Conservation (phyloP, 2,797 vertebrate genomes). For the Lerista edwardsae region DNA sequence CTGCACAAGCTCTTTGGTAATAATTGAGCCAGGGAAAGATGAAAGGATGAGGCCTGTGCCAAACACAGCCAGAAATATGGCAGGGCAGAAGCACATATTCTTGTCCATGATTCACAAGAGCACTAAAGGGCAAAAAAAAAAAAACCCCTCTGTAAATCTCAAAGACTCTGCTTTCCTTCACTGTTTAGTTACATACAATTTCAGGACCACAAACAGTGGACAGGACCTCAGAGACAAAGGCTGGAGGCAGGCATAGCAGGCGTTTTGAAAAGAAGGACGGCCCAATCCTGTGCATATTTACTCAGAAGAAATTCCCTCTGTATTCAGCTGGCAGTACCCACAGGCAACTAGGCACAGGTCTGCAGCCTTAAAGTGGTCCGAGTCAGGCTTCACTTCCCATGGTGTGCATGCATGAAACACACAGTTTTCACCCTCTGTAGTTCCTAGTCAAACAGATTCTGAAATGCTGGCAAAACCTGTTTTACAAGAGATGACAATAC, state of each 20-base stretch:
- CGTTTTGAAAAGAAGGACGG: background rate
- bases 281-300: background rate
- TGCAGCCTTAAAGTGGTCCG: background rate
- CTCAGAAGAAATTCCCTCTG: background rate
- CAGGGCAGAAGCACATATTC: background rate
- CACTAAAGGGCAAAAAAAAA: background rate
- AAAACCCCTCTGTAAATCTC: background rate
- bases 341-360: background rate
- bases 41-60: background rate
- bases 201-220: slow-evolving; percentile 37
- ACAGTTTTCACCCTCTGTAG: background rate
- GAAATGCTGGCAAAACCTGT: background rate
- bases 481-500: background rate
- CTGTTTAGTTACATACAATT: background rate
- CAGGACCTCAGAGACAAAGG: slow-evolving; percentile 4
- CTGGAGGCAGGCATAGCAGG: background rate
- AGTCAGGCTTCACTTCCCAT: background rate
- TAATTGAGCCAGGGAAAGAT: background rate
- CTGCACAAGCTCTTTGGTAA: background rate
- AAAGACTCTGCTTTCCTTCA: background rate
- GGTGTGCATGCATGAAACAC: too few species aligned
- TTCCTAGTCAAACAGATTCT: background rate
- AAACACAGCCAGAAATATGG: background rate
- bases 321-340: background rate
- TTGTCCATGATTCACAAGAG: background rate